Evolutionary conservation across 1,140 invertebrate genomes (phyloP).

Genomic region (Apis laboriosa): DNA sequence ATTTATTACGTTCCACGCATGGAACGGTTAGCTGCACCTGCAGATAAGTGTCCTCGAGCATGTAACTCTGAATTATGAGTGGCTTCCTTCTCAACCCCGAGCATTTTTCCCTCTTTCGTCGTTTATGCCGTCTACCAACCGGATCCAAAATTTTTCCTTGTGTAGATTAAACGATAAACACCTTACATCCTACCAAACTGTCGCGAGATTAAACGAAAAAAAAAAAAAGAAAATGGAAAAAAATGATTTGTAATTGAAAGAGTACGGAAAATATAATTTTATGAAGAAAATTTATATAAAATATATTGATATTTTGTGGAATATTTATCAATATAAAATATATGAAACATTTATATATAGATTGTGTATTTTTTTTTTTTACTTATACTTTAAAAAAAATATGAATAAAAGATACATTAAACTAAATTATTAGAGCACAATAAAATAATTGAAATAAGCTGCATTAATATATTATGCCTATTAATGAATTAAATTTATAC

Average conservation of each 20-base stretch:
- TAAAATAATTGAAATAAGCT: too few relatives aligned
- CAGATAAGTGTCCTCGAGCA: slow-evolving; percentile 66
- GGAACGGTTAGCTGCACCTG: slow-evolving; percentile 36
- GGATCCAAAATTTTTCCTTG: slow-evolving; percentile 41
- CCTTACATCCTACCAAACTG: not conserved
- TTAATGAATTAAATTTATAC: too few relatives aligned
- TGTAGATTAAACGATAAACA: slow-evolving; percentile 37
- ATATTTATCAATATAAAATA: too few relatives aligned
- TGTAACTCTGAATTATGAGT: slow-evolving; percentile 70
- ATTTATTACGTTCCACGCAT: slow-evolving; percentile 36
- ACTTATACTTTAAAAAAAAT: too few relatives aligned
- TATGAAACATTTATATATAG: too few relatives aligned
- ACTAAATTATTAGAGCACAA: too few relatives aligned
- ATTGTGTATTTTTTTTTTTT: too few relatives aligned
- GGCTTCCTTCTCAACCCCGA: slow-evolving; percentile 16
- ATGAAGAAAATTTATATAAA: too few relatives aligned
- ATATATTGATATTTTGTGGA: too few relatives aligned
- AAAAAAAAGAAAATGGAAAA: too few relatives aligned
- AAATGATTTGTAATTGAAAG: not conserved
- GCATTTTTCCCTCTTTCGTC: slow-evolving; percentile 39
- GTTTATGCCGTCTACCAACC: slow-evolving; percentile 51
- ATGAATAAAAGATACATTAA: too few relatives aligned
- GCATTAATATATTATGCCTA: too few relatives aligned
- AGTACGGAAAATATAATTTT: not conserved
- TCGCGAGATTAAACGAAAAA: not conserved